phyloP scores from a whole-genome alignment of 2,797 vertebrate species.

The Distichodus sexfasciatus region DNA sequence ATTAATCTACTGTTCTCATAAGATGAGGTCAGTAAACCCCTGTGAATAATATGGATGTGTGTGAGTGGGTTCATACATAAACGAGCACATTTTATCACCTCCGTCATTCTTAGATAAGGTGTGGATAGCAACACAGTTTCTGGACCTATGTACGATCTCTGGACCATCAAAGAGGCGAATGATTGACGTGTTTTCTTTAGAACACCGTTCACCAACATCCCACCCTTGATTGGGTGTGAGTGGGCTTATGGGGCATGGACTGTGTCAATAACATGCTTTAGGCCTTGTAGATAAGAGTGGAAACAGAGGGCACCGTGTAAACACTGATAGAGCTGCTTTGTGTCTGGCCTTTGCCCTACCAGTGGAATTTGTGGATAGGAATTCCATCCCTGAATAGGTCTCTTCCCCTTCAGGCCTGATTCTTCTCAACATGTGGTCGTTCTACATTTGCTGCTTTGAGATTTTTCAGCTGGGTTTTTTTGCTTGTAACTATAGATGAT shows the following conservation, averaged over 20 bases:
- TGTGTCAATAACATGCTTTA: conserved; percentile 8
- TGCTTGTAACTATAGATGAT: background rate
- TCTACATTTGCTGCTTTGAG: background rate
- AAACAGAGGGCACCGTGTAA: conserved; percentile 24
- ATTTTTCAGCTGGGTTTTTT: conserved; percentile 3
- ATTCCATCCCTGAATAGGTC: conserved; percentile 18
- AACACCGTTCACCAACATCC: conserved; percentile 3
- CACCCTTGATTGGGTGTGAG: background rate
- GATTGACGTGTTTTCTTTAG: conserved; percentile 37
- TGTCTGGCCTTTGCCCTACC: conserved; percentile 11
- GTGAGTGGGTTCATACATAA: conserved; percentile 34
- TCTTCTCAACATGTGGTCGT: background rate
- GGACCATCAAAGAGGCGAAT: conserved; percentile 29
- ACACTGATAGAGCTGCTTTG: conserved; percentile 40
- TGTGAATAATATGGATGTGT: conserved; percentile 37
- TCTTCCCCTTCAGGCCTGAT: conserved; percentile 3
- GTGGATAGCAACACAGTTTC: background rate
- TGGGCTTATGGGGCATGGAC: conserved; percentile 10
- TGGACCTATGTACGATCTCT: background rate
- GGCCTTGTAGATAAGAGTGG: conserved; percentile 13
- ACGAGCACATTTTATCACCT: conserved; percentile 42
- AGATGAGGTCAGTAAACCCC: conserved; percentile 59
- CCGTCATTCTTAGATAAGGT: background rate
- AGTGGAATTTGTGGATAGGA: conserved; percentile 7
- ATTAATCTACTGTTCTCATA: conserved; percentile 66